Evolutionary conservation across 2,113 vertebrate genomes (phyloP).

Genomic region (Malurus melanocephalus): DNA sequence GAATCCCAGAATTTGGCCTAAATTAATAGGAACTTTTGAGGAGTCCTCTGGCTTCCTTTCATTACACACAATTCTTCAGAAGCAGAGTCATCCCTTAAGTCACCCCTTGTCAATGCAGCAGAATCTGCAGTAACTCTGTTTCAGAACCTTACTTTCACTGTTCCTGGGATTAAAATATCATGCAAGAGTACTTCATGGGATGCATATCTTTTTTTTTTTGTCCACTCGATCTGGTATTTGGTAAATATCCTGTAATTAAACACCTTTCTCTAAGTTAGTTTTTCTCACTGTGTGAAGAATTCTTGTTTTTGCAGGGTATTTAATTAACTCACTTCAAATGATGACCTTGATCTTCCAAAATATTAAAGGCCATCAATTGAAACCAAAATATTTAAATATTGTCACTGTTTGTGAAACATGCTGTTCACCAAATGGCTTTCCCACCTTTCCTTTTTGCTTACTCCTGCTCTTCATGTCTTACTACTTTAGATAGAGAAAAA

Average conservation of each 20-base stretch:
- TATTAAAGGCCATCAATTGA: not conserved
- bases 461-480: not conserved
- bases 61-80: rapidly evolving
- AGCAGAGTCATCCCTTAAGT: not conserved
- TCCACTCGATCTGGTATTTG: not conserved
- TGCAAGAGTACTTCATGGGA: not conserved
- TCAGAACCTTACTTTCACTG: not conserved
- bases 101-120: not conserved
- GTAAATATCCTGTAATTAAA: not conserved
- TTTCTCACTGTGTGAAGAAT: not conserved
- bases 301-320: not conserved
- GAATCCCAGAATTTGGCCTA: not conserved
- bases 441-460: not conserved
- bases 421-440: not conserved
- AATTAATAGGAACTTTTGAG: not conserved
- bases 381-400: not conserved
- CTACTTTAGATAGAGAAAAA: not conserved
- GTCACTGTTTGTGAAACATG: not conserved
- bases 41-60: not conserved
- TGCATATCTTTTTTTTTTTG: not conserved
- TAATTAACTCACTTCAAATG: not conserved
- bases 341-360: not conserved
- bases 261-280: not conserved
- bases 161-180: not conserved
- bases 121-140: not conserved